Conservation (phyloP, 2,888 invertebrate genomes). For the Drosophila algonquin region DNA sequence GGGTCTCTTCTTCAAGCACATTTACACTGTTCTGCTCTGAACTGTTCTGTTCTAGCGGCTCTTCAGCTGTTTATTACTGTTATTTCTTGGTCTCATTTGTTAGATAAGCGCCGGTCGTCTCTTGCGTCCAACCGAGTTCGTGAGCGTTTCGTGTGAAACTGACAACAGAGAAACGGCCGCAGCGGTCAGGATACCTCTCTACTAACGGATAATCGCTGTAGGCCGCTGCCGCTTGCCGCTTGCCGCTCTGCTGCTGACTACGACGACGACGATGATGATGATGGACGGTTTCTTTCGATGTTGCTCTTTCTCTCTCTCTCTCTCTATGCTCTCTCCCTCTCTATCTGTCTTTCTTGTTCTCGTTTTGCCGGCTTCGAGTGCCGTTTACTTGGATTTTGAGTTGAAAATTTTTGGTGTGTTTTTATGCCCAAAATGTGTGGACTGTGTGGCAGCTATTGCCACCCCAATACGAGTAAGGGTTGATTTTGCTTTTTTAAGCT, state of each 20-base stretch:
- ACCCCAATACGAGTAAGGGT: conserved; percentile 71
- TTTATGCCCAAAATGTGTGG: conserved; percentile 63
- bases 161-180: conserved; percentile 64
- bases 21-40: background rate
- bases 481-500: conserved; percentile 50
- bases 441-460: conserved; percentile 35
- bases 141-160: conserved; percentile 83
- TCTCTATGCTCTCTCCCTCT: conserved; percentile 7
- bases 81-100: conserved; percentile 28
- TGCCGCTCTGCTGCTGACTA: conserved; percentile 7
- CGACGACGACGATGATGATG: conserved; percentile 42
- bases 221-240: conserved; percentile 43
- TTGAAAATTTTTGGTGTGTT: conserved; percentile 50
- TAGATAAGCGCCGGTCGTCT: conserved; percentile 50
- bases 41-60: background rate
- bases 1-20: background rate
- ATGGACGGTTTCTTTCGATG: conserved; percentile 8
- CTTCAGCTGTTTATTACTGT: conserved; percentile 4
- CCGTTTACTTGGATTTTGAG: conserved; percentile 51
- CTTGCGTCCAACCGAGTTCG: conserved; percentile 81
- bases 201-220: conserved; percentile 60
- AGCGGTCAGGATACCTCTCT: conserved; percentile 66
- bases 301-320: conserved; percentile 17
- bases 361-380: conserved; percentile 1
- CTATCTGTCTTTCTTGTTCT: conserved; percentile 25